Evolutionary conservation across 2,797 vertebrate species (phyloP).

Genomic region (Melanogrammus aeglefinus): DNA sequence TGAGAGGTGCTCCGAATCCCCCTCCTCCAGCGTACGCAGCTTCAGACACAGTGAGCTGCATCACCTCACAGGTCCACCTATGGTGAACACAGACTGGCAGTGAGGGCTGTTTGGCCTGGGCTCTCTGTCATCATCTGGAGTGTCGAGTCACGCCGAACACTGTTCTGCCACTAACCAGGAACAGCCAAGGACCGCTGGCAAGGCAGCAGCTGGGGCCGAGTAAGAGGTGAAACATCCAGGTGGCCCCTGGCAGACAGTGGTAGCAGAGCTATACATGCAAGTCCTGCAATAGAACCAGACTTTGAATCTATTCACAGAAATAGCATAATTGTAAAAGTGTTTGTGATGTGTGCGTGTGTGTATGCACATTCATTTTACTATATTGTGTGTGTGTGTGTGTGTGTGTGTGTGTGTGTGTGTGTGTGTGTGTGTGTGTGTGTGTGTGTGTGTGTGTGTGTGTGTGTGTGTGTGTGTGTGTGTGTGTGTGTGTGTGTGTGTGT

Average conservation of each 20-base stretch:
- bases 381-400: no score
- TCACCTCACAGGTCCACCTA: neutral
- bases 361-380: no score
- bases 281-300: no score
- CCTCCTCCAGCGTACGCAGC: slow-evolving; percentile 26
- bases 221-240: slow-evolving; percentile 3
- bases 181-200: slow-evolving; percentile 33
- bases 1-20: slow-evolving; percentile 17
- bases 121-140: slow-evolving; percentile 29
- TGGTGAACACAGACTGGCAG: slow-evolving; percentile 55
- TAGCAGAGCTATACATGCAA: no score
- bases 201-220: slow-evolving; percentile 38
- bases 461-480: no score
- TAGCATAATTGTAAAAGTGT: neutral
- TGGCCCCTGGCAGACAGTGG: neutral
- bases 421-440: no score
- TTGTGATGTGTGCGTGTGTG: neutral
- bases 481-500: no score
- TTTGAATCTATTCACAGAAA: no score
- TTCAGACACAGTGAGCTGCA: slow-evolving; percentile 18
- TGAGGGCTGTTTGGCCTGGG: slow-evolving; percentile 41
- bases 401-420: no score
- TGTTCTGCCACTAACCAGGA: slow-evolving; percentile 24
- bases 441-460: no score
- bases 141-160: slow-evolving; percentile 20